These are phyloP conservation scores for Torymus aiolomorphi DNA, from an alignment of 2,888 invertebrate species.

Conservation along the genomic window DNA sequence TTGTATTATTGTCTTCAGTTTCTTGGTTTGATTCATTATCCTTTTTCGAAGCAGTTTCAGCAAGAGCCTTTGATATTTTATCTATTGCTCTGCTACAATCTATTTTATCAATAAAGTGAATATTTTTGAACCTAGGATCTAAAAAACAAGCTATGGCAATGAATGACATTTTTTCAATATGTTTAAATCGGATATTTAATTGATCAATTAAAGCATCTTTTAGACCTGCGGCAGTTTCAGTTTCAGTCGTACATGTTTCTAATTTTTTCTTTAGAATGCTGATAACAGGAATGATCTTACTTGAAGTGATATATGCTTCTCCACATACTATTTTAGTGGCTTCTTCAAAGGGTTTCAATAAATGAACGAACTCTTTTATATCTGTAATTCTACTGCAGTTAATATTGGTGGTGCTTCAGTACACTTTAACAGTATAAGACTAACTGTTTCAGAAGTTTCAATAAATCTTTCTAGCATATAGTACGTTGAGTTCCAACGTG, in stretches of 20 bases:
- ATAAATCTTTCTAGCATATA: conserved; percentile 60
- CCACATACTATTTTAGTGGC: conserved; percentile 62
- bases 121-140: too few species aligned
- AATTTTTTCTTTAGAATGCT: conserved; percentile 54
- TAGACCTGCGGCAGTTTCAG: conserved; percentile 41
- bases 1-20: background rate
- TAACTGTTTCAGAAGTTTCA: conserved; percentile 58
- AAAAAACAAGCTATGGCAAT: conserved; percentile 52
- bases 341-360: conserved; percentile 62
- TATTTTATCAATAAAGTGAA: conserved; percentile 53
- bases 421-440: conserved; percentile 58
- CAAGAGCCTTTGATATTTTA: conserved; percentile 40
- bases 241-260: conserved; percentile 35
- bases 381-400: conserved; percentile 54
- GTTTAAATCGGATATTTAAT: conserved; percentile 50
- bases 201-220: conserved; percentile 47
- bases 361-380: conserved; percentile 59
- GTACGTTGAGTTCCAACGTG: conserved; percentile 61
- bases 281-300: conserved; percentile 56
- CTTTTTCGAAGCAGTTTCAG: conserved; percentile 31
- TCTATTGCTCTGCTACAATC: conserved; percentile 54
- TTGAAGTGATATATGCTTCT: too few species aligned
- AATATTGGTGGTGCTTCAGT: conserved; percentile 55
- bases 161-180: conserved; percentile 50
- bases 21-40: background rate